These are phyloP conservation scores for Ceyx erithaca DNA, from an alignment of 2,797 vertebrate species.

Conservation along the genomic window DNA sequence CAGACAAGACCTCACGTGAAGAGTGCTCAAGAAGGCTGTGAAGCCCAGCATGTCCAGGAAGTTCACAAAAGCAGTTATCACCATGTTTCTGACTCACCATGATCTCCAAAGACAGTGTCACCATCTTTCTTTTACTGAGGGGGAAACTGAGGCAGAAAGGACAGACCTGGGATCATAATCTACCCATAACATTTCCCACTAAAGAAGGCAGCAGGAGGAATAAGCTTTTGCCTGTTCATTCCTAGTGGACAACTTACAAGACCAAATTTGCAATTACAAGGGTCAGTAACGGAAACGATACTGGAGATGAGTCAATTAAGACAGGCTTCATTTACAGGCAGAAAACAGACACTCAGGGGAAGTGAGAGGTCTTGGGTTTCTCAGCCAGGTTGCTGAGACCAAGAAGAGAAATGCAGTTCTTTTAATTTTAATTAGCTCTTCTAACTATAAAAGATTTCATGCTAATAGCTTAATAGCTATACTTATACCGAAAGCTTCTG, in stretches of 20 bases:
- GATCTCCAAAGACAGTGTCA: neutral
- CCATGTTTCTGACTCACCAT: neutral
- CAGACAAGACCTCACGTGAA: neutral
- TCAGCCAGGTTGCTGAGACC: neutral
- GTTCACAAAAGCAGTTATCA: neutral
- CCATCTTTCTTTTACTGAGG: neutral
- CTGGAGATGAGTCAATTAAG: neutral
- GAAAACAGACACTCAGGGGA: neutral
- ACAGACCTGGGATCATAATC: neutral
- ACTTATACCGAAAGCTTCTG: neutral
- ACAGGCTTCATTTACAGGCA: neutral
- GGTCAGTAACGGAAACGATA: neutral
- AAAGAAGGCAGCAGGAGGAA: neutral
- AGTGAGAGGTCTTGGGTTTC: neutral
- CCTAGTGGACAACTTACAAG: neutral
- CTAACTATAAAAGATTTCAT: neutral
- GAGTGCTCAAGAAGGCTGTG: neutral
- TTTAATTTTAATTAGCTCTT: constrained; percentile 15
- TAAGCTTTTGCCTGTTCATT: neutral
- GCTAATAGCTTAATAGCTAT: neutral
- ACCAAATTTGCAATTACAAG: neutral
- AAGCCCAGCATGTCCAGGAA: neutral
- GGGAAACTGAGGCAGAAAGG: neutral
- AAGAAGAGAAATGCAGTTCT: neutral
- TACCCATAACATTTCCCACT: neutral